Evolutionary conservation across 2,888 invertebrate species (phyloP).

Genomic region (Panzeria rudis): DNA sequence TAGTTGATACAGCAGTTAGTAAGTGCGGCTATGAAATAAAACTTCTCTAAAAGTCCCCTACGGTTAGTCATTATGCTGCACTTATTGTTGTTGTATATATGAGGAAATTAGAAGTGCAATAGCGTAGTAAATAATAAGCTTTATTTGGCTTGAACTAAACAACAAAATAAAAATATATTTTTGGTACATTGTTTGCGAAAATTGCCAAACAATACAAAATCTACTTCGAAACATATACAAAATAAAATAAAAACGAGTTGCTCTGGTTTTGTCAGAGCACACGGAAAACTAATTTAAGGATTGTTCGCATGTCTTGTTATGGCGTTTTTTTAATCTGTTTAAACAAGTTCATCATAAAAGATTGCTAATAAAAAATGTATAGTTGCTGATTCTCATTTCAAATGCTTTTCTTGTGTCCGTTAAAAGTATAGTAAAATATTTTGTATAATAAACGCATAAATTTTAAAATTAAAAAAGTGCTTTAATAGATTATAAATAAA

Average conservation of each 20-base stretch:
- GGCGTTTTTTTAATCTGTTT: too few relatives aligned
- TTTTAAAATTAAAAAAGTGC: too few relatives aligned
- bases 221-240: neutral
- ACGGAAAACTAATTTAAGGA: neutral
- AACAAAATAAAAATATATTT: neutral
- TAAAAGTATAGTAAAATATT: too few relatives aligned
- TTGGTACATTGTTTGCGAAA: neutral
- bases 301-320: too few relatives aligned
- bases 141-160: slow-evolving; percentile 37
- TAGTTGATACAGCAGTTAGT: slow-evolving; percentile 11
- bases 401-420: too few relatives aligned
- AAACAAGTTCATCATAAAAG: too few relatives aligned
- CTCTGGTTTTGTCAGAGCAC: neutral
- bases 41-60: slow-evolving; percentile 21
- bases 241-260: neutral
- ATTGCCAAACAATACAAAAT: neutral
- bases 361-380: too few relatives aligned
- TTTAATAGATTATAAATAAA: too few relatives aligned
- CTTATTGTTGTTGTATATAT: neutral
- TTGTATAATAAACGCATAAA: too few relatives aligned
- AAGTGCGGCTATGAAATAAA: slow-evolving; percentile 6
- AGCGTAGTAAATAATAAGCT: slow-evolving; percentile 62
- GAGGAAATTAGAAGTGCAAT: slow-evolving; percentile 13
- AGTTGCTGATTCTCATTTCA: too few relatives aligned
- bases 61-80: slow-evolving; percentile 14